phyloP scores from a whole-genome alignment of 2,113 vertebrate genomes.

The Rhinoptilus africanus region DNA sequence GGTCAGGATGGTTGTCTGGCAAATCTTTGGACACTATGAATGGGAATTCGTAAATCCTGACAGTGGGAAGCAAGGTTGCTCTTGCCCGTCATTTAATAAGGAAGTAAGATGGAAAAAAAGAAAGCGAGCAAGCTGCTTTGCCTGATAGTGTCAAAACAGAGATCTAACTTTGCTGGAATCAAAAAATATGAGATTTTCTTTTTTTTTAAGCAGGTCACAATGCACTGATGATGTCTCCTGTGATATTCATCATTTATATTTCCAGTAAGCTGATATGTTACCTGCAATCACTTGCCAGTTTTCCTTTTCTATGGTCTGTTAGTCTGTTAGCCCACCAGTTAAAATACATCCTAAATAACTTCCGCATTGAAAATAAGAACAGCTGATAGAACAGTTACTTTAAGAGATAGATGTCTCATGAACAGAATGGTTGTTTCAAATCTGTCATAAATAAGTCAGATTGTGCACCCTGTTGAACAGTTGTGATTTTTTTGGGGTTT shows the following conservation, averaged over 20 bases:
- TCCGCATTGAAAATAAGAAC: not conserved
- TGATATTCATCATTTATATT: slow-evolving; percentile 5
- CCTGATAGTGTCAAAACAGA: not conserved
- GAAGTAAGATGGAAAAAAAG: not conserved
- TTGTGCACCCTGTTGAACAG: not conserved
- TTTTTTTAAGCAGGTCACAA: not conserved
- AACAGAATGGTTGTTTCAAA: not conserved
- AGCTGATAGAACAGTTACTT: not conserved
- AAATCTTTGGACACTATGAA: not conserved
- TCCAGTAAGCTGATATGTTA: not conserved
- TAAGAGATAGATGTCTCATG: not conserved
- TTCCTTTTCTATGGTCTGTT: not conserved
- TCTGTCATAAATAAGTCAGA: not conserved
- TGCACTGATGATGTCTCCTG: not conserved
- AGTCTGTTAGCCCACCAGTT: not conserved
- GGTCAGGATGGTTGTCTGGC: slow-evolving; percentile 12
- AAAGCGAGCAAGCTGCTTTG: not conserved
- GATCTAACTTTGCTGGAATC: not conserved
- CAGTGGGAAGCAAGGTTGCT: slow-evolving; percentile 6
- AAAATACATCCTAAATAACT: not conserved
- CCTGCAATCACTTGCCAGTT: not conserved
- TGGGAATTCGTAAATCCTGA: slow-evolving; percentile 43
- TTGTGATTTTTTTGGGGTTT: not conserved
- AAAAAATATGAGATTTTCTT: not conserved
- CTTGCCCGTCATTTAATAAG: slow-evolving; percentile 14